Evolutionary conservation across 2,888 invertebrate species (phyloP), one percentile per base, ranked within the genome.

Genomic region (Eueremaeus valkanovi): DNA sequence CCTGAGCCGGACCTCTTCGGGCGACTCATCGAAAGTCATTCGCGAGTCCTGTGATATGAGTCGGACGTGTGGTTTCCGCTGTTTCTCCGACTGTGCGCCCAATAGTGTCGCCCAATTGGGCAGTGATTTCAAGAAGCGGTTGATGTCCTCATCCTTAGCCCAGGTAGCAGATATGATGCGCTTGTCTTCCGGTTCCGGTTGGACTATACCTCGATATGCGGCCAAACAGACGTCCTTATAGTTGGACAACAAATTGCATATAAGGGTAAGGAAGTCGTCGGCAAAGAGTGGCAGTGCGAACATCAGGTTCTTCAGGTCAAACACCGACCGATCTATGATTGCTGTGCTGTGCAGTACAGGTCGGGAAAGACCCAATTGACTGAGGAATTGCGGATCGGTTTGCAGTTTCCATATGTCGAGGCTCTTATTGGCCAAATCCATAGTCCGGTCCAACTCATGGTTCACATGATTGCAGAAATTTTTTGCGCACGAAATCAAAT

Each of bases 91-190:
- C 33, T 72, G 49, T n/a, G 51, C 72, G 18, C 49, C 36, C 33
- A 49, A 33, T 24, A 75, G 36, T 31, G 72, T 82, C 61, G 82
- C 81, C 86, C 86, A 86, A 80, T 92, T 93, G 0, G 93, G 93
- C 73, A 93, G 84, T 29, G 90, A 89, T 83, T 90, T 93, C 80
- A 97, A 88, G 84, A 95, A 93, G 74, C 95, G 86, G 82, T 91
- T 93, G 77, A 97, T 95, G 82, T 97, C 96, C 81, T 94, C 94
- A 84, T 97, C 96, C 80, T 93, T 92, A 0, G 95, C 87, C 95
- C 95, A 93, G 16, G 90, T 89, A 0, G 92, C 91, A 81, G 91
- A 92, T 80, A 92, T 90, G 76, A 93, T 90, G 77, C 90, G 85
- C 80, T 89, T 88, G 81, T 92, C 91, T 81, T 92, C 91, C 0